phyloP scores from a whole-genome alignment of 1,140 invertebrate species.

The Drosophila malerkotliana region DNA sequence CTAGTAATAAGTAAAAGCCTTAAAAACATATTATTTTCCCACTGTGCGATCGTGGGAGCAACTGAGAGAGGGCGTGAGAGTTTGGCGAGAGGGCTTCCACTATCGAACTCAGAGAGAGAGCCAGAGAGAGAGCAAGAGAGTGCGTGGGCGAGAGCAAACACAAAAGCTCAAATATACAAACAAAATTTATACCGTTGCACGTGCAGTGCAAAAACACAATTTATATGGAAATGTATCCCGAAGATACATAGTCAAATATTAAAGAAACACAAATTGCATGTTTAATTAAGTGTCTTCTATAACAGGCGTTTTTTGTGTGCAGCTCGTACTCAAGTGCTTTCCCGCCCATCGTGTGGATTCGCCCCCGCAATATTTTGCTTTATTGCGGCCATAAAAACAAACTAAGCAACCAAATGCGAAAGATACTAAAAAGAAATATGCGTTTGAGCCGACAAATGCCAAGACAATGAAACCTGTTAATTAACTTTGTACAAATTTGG shows the following conservation, averaged over 20 bases:
- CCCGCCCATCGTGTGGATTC: constrained; percentile 63
- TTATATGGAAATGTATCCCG: background rate
- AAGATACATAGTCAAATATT: background rate
- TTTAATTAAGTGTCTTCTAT: constrained; percentile 52
- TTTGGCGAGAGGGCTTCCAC: constrained; percentile 19
- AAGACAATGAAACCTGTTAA: constrained; percentile 75
- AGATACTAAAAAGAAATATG: constrained; percentile 34
- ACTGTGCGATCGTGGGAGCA: constrained; percentile 11
- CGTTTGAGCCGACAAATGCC: constrained; percentile 23
- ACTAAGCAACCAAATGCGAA: constrained; percentile 44
- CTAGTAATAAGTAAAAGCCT: too few relatives aligned
- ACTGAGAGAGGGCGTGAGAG: constrained; percentile 21
- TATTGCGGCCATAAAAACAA: constrained; percentile 44
- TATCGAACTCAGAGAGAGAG: background rate
- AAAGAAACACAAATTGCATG: constrained; percentile 38
- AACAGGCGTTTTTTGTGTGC: constrained; percentile 37
- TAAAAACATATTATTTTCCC: background rate
- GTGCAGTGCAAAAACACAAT: constrained; percentile 48
- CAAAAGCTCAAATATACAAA: constrained; percentile 18
- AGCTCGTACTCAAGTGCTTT: constrained; percentile 50
- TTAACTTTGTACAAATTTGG: constrained; percentile 77
- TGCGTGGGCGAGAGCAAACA: constrained; percentile 26
- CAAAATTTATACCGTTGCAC: constrained; percentile 41
- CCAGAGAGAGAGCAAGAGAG: background rate
- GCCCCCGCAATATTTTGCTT: constrained; percentile 54